Base-by-base conservation (phyloP, 1,140 invertebrate genomes). In the Drosophila sp. region DNA sequence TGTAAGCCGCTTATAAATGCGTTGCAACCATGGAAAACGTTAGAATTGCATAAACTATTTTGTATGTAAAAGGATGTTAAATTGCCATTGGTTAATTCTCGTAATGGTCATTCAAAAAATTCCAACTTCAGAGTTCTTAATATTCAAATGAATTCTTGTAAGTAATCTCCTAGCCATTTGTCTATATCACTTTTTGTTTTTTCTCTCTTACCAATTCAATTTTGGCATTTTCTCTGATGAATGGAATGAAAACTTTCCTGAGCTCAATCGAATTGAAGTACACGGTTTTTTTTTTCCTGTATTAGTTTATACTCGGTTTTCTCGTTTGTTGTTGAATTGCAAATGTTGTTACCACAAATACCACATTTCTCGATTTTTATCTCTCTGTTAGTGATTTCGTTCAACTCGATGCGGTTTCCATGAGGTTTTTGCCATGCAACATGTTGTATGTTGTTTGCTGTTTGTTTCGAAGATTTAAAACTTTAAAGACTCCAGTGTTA, bases 301-400 rank as follows among this genome's bases (percentile, higher is more conserved):
- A 27, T 23, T 10, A 27, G 25, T 27, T 25, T 7, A 10, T 50
- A 50, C 7, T 27, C 44, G 25, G 4, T 50, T 50, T 25, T 50
- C 44, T 41, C 10, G 44, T 50, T 50, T 50, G 23, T 50, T 50
- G 44, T 50, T 50, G 7, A 32, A 32, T 35, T 32, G 17, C 29
- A 57, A 32, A 35, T 38, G 58, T 60, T 57, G 8, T n/a, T 57
- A 38, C 58, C 30, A 40, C 58, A 60, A 60, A 60, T 60, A 57
- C 35, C 29, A 60, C 23, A 60, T 33, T 27, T 35, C 44, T 27
- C 23, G n/a, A 27, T 50, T 50, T 50, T 10, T 8, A 11, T 38
- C 11, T 8, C 10, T 1, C 10, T 7, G 1, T 35, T 8, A 35
- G 10, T 8, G 33, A 0, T 35, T 35, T 32, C n/a, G 10, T 17